These are phyloP conservation scores for Drosophila erecta DNA, from an alignment of 1,140 invertebrate species.

Conservation along the genomic window DNA sequence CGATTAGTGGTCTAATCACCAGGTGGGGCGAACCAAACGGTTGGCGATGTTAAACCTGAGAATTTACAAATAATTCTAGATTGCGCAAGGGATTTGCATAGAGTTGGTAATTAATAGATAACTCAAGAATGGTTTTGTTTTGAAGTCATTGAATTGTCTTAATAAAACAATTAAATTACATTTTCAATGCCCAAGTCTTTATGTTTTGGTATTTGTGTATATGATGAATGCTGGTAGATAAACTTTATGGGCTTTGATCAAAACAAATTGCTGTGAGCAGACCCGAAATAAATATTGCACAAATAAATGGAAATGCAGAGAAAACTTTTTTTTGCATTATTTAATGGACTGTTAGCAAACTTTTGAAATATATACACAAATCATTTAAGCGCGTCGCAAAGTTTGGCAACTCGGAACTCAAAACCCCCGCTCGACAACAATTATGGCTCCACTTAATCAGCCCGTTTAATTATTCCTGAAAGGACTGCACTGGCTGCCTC, in stretches of 20 bases:
- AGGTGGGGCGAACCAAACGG: not conserved
- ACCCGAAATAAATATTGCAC: not conserved
- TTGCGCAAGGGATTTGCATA: conserved; percentile 2
- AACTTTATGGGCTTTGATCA: too few relatives aligned
- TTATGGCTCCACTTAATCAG: conserved; percentile 31
- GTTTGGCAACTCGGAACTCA: not conserved
- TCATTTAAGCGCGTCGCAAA: not conserved
- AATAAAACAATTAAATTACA: too few relatives aligned
- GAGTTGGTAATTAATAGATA: conserved; percentile 19
- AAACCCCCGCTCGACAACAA: not conserved
- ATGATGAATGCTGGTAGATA: not conserved
- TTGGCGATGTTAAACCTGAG: not conserved
- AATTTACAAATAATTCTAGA: not conserved
- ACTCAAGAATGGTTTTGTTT: not conserved
- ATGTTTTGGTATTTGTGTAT: not conserved
- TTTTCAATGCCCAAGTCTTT: not conserved
- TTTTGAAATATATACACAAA: not conserved
- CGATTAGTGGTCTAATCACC: conserved; percentile 32
- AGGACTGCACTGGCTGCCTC: not conserved
- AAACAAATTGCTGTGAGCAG: not conserved
- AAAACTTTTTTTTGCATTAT: not conserved
- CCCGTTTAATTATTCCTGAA: conserved; percentile 27
- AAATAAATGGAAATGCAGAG: not conserved
- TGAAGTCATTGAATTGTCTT: too few relatives aligned
- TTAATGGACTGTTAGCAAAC: not conserved